A percentile compares a stretch with the other conserved stretches of the same genome.
phyloP scores from a whole-genome alignment of 2,113 vertebrate genomes.

The Sorex araneus region DNA sequence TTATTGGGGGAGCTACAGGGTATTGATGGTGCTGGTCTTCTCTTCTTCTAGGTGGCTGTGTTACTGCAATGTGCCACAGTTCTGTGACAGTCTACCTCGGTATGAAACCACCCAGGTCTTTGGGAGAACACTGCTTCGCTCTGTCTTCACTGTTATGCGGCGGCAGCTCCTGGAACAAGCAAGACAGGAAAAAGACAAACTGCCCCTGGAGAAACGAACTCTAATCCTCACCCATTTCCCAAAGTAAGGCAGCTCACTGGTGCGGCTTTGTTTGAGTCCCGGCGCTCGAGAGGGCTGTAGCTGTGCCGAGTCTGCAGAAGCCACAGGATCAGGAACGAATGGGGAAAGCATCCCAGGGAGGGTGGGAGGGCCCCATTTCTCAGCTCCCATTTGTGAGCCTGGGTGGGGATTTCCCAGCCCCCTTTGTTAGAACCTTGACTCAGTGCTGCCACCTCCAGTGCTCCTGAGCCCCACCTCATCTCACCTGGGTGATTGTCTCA shows the following conservation, averaged over 20 bases:
- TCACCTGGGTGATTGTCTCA: neutral
- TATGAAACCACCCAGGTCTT: slow-evolving; percentile 99
- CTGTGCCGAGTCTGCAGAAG: neutral
- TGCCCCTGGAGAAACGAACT: slow-evolving; percentile 97
- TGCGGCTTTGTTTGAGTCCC: neutral
- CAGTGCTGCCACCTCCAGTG: accelerated
- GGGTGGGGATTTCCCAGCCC: neutral
- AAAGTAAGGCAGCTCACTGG: slow-evolving; percentile 91
- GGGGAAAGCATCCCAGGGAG: neutral
- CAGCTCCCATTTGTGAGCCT: too few species aligned
- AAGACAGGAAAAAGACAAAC: slow-evolving; percentile 98
- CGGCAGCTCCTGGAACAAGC: slow-evolving; percentile 97
- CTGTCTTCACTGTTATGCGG: slow-evolving; percentile 98
- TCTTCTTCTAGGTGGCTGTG: slow-evolving; percentile 95
- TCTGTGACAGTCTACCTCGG: slow-evolving; percentile 98
- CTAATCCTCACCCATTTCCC: slow-evolving; percentile 99
- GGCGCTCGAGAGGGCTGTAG: neutral
- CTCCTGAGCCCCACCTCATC: too few species aligned
- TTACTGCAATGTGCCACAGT: slow-evolving; percentile 99
- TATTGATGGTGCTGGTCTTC: neutral
- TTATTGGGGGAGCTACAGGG: neutral
- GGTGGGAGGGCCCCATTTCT: neutral
- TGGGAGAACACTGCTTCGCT: slow-evolving; percentile 95
- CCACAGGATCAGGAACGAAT: neutral
- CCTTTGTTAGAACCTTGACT: neutral